Base-by-base conservation (phyloP, 2,113 vertebrate species). In the Nothoprocta perdicaria region DNA sequence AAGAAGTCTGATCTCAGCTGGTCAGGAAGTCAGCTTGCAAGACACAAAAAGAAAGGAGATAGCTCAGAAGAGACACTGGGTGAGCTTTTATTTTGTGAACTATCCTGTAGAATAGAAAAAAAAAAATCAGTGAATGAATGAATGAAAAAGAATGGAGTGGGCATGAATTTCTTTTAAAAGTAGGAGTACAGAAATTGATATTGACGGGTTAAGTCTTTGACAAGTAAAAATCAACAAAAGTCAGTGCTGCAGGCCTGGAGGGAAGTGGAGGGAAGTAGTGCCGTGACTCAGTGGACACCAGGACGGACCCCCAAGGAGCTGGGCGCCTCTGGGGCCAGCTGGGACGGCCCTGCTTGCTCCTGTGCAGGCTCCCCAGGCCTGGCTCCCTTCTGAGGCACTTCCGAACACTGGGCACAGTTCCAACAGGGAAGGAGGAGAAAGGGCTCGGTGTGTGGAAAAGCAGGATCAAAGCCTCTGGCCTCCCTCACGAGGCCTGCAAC, bases 301-400 rank as follows among this genome's bases (percentile, higher is more conserved):
- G 18, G 9, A 9, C 9, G 8, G 46, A 46, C 6, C 15, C 15
- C 12, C 38, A 74, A 48, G n/a, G 45, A 73, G 76, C 72, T 10
- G 1, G n/a, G n/a, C 9, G 12, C 3, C 27, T 45, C 29, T n/a
- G 19, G 27, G 84, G n/a, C n/a, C 52, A 13, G 12, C 40, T 0
- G 0, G 19, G 12, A 7, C 61, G 35, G 9, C 29, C 52, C 35
- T 3, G 4, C 24, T 86, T 46, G 29, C 26, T 14, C 17, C 35
- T 3, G 2, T 17, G 3, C 15, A 62, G 21, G 9, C 7, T 89
- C 80, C 89, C 60, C 61, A 55, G 2, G 2, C 24, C 40, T 23
- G 29, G 16, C 29, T 50, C 89, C 60, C 57, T 57, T 12, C 29
- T 14, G 41, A 63, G 23, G 31, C 7, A 23, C 29, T 4, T 81